Percentiles rank a stretch among this genome's conserved stretches.
Conservation (phyloP, 1,140 invertebrate species). For the Neodiprion virginianus region DNA sequence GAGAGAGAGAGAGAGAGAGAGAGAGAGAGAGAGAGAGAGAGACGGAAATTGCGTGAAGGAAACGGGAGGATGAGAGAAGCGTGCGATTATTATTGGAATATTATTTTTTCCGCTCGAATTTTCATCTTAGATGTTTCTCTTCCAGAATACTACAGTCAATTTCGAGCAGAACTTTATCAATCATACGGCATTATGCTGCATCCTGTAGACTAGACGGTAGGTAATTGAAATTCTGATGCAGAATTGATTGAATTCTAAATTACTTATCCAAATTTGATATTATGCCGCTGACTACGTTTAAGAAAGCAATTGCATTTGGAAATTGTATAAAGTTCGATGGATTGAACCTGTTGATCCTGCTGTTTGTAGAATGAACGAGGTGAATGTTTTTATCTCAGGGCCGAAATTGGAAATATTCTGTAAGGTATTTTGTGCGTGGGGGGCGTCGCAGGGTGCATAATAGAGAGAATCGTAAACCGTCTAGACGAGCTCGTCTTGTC, state of each 20-base stretch:
- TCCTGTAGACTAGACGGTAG: too few relatives aligned
- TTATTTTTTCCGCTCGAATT: too few relatives aligned
- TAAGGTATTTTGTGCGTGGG: too few relatives aligned
- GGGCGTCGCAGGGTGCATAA: neutral
- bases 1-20: neutral
- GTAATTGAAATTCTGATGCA: too few relatives aligned
- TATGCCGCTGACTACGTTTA: too few relatives aligned
- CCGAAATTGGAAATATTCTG: neutral
- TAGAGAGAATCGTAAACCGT: neutral
- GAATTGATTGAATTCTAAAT: too few relatives aligned
- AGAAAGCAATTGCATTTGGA: neutral
- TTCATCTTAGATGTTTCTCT: too few relatives aligned
- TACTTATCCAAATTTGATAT: too few relatives aligned
- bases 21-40: neutral
- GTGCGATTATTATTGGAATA: neutral
- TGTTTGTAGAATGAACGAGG: neutral
- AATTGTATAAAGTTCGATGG: neutral
- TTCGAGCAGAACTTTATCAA: too few relatives aligned
- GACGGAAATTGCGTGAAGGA: neutral
- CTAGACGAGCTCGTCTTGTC: neutral
- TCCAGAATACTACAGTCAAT: too few relatives aligned
- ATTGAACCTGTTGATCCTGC: neutral
- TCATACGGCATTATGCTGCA: too few relatives aligned
- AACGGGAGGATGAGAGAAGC: neutral
- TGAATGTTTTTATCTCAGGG: neutral